Evolutionary conservation across 2,797 vertebrate species (phyloP).

Genomic region (Sarcophilus harrisii): DNA sequence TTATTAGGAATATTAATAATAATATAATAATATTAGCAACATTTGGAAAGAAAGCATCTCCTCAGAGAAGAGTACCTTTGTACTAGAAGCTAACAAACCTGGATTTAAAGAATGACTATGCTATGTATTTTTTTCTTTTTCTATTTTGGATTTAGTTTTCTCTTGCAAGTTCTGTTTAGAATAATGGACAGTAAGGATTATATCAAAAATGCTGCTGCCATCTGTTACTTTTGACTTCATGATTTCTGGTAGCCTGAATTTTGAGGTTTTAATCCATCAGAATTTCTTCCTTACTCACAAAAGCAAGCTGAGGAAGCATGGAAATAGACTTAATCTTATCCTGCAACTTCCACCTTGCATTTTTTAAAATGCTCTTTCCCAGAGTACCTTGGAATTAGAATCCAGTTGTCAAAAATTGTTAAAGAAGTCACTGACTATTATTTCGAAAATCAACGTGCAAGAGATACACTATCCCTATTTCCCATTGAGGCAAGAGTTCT

Average conservation of each 20-base stretch:
- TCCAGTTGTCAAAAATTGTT: background rate
- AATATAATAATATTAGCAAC: background rate
- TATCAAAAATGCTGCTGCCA: background rate
- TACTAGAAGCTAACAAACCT: background rate
- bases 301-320: background rate
- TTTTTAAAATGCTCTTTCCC: background rate
- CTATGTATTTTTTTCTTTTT: constrained; percentile 11
- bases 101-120: constrained; percentile 34
- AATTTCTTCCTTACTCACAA: background rate
- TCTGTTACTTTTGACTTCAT: background rate
- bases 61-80: background rate
- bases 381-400: background rate
- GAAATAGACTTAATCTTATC: background rate
- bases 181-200: background rate
- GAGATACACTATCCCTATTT: background rate
- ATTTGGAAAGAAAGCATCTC: background rate
- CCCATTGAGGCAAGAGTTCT: background rate
- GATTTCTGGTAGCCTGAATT: background rate
- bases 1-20: too few species aligned
- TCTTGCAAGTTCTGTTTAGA: background rate
- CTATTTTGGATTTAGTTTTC: background rate
- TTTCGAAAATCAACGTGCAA: background rate
- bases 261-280: background rate
- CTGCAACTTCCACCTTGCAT: background rate
- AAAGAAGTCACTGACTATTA: background rate